Evolutionary conservation across 2,113 vertebrate genomes (phyloP).

Genomic region (Zonotrichia leucophrys): DNA sequence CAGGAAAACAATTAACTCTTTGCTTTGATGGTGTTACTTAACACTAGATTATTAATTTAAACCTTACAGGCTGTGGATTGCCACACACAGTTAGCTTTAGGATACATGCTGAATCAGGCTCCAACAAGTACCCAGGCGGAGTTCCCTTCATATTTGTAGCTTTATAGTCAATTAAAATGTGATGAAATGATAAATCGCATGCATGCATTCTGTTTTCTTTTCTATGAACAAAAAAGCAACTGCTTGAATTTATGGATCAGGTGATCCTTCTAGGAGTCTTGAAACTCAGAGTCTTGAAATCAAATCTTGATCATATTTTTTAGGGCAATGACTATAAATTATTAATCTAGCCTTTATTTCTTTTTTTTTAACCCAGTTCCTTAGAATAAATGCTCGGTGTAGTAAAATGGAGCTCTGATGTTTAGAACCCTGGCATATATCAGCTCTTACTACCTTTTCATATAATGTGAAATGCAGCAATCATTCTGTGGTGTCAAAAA

Average conservation of each 20-base stretch:
- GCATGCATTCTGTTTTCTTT: slow-evolving; percentile 25
- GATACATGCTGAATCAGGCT: slow-evolving; percentile 13
- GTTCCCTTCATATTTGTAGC: background rate
- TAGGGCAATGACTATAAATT: slow-evolving; percentile 3
- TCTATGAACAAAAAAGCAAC: background rate
- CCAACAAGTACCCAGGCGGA: background rate
- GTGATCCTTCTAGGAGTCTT: background rate
- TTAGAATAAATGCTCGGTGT: background rate
- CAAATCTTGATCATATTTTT: background rate
- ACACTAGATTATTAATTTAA: slow-evolving; percentile 75
- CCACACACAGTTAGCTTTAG: slow-evolving; percentile 64
- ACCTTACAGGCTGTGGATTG: slow-evolving; percentile 60
- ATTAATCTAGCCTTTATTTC: background rate
- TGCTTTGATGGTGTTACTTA: slow-evolving; percentile 73
- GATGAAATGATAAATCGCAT: slow-evolving; percentile 19
- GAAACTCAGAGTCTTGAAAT: background rate
- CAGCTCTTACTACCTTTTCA: slow-evolving; percentile 60
- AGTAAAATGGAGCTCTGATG: slow-evolving; percentile 59
- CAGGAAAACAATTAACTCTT: slow-evolving; percentile 73
- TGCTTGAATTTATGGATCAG: background rate
- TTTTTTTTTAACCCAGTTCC: background rate
- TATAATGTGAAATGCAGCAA: slow-evolving; percentile 57
- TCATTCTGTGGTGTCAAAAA: slow-evolving; percentile 74
- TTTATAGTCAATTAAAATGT: slow-evolving; percentile 63
- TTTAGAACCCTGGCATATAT: slow-evolving; percentile 41